phyloP scores from a whole-genome alignment of 2,113 vertebrate species.

The Osmerus eperlanus region DNA sequence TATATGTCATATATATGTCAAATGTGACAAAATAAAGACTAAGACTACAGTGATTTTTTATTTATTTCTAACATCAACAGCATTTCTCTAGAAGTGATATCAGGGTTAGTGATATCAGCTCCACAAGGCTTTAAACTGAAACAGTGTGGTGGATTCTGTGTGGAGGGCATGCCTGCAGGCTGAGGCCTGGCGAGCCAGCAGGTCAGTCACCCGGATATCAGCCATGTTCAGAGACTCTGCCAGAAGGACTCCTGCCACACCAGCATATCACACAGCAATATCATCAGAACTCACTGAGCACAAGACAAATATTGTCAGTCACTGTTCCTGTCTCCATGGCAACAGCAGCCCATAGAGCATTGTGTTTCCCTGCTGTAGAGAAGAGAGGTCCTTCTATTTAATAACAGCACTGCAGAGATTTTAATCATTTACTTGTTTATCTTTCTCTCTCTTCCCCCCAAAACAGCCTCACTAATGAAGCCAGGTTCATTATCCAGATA shows the following conservation, averaged over 20 bases:
- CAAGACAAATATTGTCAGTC: constrained; percentile 24
- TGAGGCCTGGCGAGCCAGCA: too few species aligned
- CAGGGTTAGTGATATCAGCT: background rate
- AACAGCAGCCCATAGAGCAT: constrained; percentile 38
- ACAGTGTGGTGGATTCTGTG: background rate
- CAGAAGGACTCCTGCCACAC: constrained; percentile 29
- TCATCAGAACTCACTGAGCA: constrained; percentile 26
- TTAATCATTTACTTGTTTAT: constrained; percentile 55
- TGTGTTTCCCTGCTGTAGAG: constrained; percentile 4
- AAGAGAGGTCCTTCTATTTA: constrained; percentile 22
- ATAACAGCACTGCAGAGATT: constrained; percentile 33
- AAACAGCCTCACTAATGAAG: constrained; percentile 52
- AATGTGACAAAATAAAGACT: constrained; percentile 79
- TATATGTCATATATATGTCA: constrained; percentile 82
- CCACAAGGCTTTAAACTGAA: background rate
- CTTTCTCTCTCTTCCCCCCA: constrained; percentile 8
- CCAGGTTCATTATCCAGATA: constrained; percentile 53
- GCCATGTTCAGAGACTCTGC: constrained; percentile 1
- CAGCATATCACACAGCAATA: constrained; percentile 32
- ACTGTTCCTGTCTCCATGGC: constrained; percentile 46
- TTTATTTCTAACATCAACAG: constrained; percentile 36
- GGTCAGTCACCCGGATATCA: too few species aligned
- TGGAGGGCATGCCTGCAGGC: too few species aligned
- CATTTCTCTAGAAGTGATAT: background rate
- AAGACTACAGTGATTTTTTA: constrained; percentile 70